These are phyloP conservation scores for Drosophila kuntzei DNA, from an alignment of 2,888 invertebrate genomes.

Conservation along the genomic window DNA sequence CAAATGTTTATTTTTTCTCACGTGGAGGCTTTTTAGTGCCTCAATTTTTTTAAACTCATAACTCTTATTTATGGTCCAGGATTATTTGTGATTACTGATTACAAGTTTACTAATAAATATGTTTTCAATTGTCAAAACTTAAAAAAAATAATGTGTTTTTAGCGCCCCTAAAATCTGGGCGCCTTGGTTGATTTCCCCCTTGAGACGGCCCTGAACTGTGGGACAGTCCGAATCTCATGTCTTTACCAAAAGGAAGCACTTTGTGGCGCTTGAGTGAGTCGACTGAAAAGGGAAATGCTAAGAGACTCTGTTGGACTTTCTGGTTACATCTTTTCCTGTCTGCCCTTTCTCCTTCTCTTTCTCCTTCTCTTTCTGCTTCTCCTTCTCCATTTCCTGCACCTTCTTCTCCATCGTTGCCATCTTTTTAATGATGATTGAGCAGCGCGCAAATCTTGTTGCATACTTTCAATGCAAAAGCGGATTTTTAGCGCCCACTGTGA, in stretches of 20 bases:
- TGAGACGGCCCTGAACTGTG: neutral
- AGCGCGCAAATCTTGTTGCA: constrained; percentile 71
- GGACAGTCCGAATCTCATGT: constrained; percentile 16
- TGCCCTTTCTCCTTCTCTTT: neutral
- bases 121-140: no score
- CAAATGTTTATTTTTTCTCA: no score
- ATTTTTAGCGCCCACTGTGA: constrained; percentile 15
- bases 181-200: no score
- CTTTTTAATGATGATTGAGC: constrained; percentile 77
- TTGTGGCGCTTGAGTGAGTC: constrained; percentile 72
- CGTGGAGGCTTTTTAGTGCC: no score
- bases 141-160: no score
- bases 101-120: no score
- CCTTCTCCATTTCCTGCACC: neutral
- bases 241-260: constrained; percentile 69
- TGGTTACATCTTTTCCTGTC: constrained; percentile 33
- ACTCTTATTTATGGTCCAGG: no score
- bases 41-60: no score
- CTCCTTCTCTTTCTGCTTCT: neutral
- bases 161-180: no score
- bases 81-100: no score
- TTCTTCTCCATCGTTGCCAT: constrained; percentile 15
- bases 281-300: constrained; percentile 64
- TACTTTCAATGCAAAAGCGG: constrained; percentile 63
- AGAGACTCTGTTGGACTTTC: constrained; percentile 49